Conservation (phyloP, 1,140 invertebrate species). For the Schlechtendalia chinensis region DNA sequence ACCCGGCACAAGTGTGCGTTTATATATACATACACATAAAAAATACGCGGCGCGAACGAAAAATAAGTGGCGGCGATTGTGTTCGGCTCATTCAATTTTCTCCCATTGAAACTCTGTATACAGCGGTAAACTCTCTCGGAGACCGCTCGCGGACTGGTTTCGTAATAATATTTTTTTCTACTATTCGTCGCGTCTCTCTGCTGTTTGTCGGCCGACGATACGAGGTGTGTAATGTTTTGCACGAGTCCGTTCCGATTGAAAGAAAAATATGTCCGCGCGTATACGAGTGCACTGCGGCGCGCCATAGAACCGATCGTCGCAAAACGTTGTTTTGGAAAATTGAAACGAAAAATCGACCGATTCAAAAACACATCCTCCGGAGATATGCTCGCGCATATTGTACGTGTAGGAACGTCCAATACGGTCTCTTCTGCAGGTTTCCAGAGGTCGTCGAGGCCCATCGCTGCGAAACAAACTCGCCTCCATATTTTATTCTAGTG, state of each 20-base stretch:
- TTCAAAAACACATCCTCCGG: neutral
- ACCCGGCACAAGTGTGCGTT: too few species aligned
- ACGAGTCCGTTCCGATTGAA: neutral
- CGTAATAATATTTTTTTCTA: conserved; percentile 12
- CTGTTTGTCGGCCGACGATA: neutral
- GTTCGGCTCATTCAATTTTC: conserved; percentile 10
- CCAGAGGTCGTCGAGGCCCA: too few species aligned
- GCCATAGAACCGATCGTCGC: neutral
- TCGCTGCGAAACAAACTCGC: too few species aligned
- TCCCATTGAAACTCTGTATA: conserved; percentile 21
- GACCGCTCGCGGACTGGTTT: conserved; percentile 4
- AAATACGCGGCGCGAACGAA: neutral
- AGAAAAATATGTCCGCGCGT: neutral
- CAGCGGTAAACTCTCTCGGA: neutral
- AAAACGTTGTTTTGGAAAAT: neutral
- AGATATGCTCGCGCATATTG: neutral
- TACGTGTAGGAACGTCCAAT: too few species aligned
- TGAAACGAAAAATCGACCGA: neutral
- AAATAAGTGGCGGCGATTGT: conserved; percentile 1
- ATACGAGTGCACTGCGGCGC: neutral
- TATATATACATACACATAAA: too few species aligned
- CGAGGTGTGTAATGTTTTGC: neutral
- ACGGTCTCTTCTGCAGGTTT: too few species aligned
- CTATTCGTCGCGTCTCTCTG: neutral
- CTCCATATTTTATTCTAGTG: too few species aligned